Percentiles rank a stretch among this genome's conserved stretches.
phyloP scores from a whole-genome alignment of 2,888 invertebrate species.

The Zeuzera pyrina region DNA sequence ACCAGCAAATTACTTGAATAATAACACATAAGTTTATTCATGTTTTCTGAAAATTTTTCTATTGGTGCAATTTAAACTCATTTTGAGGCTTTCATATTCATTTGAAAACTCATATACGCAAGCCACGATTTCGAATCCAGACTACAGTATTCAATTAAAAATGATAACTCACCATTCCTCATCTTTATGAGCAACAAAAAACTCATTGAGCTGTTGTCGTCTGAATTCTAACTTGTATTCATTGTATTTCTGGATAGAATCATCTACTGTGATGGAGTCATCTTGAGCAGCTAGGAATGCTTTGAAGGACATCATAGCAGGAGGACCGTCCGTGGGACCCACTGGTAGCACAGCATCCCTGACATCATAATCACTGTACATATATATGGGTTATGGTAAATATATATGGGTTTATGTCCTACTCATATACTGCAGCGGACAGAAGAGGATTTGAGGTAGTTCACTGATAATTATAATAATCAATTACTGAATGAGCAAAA shows the following conservation, averaged over 20 bases:
- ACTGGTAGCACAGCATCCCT: constrained; percentile 70
- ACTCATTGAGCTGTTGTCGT: constrained; percentile 96
- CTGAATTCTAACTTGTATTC: constrained; percentile 98
- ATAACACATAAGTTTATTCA: too few relatives aligned
- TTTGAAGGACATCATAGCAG: constrained; percentile 97
- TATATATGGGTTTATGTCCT: too few relatives aligned
- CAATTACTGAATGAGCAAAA: too few relatives aligned
- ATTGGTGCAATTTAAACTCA: too few relatives aligned
- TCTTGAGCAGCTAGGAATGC: constrained; percentile 97
- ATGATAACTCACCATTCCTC: constrained; percentile 92
- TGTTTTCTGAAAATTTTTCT: too few relatives aligned
- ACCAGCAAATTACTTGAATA: constrained; percentile 32
- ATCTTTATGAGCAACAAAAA: constrained; percentile 99
- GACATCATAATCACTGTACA: constrained; percentile 9
- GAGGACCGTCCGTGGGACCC: constrained; percentile 80
- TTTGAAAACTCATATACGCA: too few relatives aligned
- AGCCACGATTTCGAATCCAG: not conserved
- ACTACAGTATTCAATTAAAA: not conserved
- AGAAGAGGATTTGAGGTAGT: too few relatives aligned
- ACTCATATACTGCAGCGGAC: too few relatives aligned
- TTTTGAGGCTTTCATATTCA: too few relatives aligned
- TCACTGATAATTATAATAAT: too few relatives aligned
- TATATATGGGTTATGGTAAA: too few relatives aligned
- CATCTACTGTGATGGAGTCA: constrained; percentile 97
- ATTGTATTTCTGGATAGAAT: constrained; percentile 96